phyloP scores from a whole-genome alignment of 2,797 vertebrate species.

The Poeciliopsis gracilis region DNA sequence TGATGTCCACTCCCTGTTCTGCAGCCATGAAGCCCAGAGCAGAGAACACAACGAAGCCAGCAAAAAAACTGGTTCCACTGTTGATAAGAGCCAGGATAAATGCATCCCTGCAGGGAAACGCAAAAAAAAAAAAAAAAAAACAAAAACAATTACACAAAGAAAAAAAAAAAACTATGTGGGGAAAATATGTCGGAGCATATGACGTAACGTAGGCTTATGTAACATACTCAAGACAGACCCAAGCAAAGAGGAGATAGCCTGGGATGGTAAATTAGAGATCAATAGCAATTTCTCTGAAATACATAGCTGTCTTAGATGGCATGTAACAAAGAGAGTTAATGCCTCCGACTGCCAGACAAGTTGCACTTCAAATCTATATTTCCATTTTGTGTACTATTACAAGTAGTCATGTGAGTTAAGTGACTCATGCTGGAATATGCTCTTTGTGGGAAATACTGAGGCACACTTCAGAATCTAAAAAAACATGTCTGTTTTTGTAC shows the following conservation, averaged over 20 bases:
- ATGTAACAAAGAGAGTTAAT: slow-evolving; percentile 31
- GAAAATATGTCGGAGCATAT: slow-evolving; percentile 21
- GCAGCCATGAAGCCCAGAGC: slow-evolving; percentile 88
- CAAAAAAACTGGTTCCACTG: slow-evolving; percentile 87
- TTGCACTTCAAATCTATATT: background rate
- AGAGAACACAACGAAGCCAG: slow-evolving; percentile 87
- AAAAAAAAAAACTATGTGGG: slow-evolving; percentile 15
- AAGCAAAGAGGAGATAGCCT: slow-evolving; percentile 26
- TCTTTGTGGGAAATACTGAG: background rate
- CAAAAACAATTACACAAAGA: slow-evolving; percentile 10
- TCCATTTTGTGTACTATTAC: background rate
- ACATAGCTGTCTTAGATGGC: slow-evolving; percentile 45
- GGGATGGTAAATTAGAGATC: slow-evolving; percentile 47
- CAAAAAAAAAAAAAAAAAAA: slow-evolving; percentile 1
- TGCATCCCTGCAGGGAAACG: slow-evolving; percentile 75
- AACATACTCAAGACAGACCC: slow-evolving; percentile 39
- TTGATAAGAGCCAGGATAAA: slow-evolving; percentile 85
- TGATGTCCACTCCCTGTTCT: slow-evolving; percentile 87
- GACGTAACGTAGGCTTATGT: slow-evolving; percentile 38
- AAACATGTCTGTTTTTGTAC: background rate
- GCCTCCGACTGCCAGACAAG: background rate
- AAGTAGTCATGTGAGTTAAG: background rate
- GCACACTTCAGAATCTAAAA: background rate
- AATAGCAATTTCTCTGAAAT: slow-evolving; percentile 65
- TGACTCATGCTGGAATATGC: background rate